Percentiles rank a stretch among this genome's conserved stretches.
Evolutionary conservation across 1,140 invertebrate genomes (phyloP).

Genomic region (Pseudachorutes palmiensis): DNA sequence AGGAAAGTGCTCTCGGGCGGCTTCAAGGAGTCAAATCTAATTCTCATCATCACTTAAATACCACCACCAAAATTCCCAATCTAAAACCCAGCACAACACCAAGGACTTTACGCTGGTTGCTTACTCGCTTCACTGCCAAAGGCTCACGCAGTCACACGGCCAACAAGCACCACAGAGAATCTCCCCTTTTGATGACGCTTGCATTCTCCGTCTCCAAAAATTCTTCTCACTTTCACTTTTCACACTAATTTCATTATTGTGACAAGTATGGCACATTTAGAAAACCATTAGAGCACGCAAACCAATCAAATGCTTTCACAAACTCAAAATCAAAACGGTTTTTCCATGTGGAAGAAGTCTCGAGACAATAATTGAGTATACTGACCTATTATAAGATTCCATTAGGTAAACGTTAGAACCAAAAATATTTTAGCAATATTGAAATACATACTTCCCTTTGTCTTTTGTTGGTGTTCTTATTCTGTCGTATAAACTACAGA

Average conservation of each 20-base stretch:
- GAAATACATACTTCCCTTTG: too few relatives aligned
- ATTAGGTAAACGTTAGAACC: too few relatives aligned
- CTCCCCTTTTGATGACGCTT: constrained; percentile 24
- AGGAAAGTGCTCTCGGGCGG: constrained; percentile 1
- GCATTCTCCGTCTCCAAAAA: constrained; percentile 18
- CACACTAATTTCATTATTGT: neutral
- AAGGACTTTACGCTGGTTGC: neutral
- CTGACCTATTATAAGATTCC: too few relatives aligned
- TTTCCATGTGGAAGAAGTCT: too few relatives aligned
- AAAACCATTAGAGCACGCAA: too few relatives aligned
- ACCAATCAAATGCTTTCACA: too few relatives aligned
- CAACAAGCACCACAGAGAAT: neutral
- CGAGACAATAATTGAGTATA: too few relatives aligned
- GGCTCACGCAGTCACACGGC: neutral
- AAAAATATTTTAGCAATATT: too few relatives aligned
- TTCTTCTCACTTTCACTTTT: neutral
- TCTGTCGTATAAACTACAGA: neutral
- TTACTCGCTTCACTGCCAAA: neutral
- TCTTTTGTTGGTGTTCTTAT: too few relatives aligned
- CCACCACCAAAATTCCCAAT: neutral
- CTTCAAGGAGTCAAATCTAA: constrained; percentile 6
- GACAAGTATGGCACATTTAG: neutral
- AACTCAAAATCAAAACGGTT: too few relatives aligned
- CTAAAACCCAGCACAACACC: neutral
- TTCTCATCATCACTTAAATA: constrained; percentile 12